Conservation (phyloP, 2,888 invertebrate species). For the Rhagonycha fulva region DNA sequence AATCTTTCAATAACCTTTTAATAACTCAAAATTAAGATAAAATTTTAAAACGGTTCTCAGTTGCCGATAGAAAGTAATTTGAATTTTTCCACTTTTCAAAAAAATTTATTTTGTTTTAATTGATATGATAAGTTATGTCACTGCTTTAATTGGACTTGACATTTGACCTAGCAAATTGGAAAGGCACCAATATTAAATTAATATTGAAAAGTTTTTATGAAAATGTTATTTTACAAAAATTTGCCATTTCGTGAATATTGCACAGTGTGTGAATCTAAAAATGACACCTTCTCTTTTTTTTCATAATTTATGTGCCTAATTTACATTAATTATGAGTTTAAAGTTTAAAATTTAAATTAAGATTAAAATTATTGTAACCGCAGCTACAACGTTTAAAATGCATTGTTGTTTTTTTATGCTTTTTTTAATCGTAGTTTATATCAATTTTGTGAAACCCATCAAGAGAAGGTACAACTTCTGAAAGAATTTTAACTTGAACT, state of each 20-base stretch:
- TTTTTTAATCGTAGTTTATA: no score
- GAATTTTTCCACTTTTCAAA: neutral
- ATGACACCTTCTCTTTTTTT: neutral
- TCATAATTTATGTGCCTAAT: neutral
- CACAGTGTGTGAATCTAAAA: neutral
- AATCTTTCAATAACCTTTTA: neutral
- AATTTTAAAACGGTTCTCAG: neutral
- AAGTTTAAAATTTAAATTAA: neutral
- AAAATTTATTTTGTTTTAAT: neutral
- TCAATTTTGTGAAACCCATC: no score
- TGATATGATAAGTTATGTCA: neutral
- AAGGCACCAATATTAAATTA: neutral
- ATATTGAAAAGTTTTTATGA: neutral
- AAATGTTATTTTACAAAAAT: neutral
- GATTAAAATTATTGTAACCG: no score
- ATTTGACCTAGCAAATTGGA: neutral
- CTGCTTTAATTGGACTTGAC: neutral
- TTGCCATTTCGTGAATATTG: neutral
- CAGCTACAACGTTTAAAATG: no score
- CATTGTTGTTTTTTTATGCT: no score
- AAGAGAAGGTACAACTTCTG: no score
- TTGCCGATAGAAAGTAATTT: neutral
- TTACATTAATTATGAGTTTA: neutral
- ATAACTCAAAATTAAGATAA: neutral
- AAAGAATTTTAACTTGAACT: no score